Base-by-base conservation (phyloP, 2,797 vertebrate species). In the Staurois parvus region DNA sequence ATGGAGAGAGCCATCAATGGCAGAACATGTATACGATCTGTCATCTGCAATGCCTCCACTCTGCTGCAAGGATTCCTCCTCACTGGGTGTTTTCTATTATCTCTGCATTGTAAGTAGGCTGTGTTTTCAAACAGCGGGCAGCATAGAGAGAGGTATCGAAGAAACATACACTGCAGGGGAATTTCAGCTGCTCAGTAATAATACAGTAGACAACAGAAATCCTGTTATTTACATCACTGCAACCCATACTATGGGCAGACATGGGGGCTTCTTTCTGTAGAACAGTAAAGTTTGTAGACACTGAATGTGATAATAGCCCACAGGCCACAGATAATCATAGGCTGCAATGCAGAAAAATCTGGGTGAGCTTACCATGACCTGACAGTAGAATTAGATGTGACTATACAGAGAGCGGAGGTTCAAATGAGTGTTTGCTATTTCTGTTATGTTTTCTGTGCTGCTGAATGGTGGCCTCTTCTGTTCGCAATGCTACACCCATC, bases 61-160 rank as follows among this genome's bases (percentile, higher is more conserved):
- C 72, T 11, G 62, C 62, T 42, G 59, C 40, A 10, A 80, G 78
- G 78, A 72, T 56, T 72, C 68, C 45, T 80, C 45, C 45, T 68
- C 67, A 1, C 21, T 72, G 79, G 67, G 45, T 56, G 67, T 59
- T 62, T 56, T 29, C 77, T 32, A 68, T 80, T 6, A 45, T 76
- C 73, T 29, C 81, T 42, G 72, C 73, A 83, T 76, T 76, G 73
- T 67, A 76, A 83, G 81, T 52, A 83, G 59, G 79, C 37, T 62
- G 52, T 72, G 26, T 62, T 62, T 73, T 37, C 56, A 79, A 79
- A 69, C 40, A 72, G 75, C 29, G 32, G 30, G 34, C 29, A 64
- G 17, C 5, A 37, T 5, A 26, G 40, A 45, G 11, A 26, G 40
- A 12, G 52, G 40, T 26, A n/a, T n/a, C 12, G n/a, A 42, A 72